Percentiles rank a stretch among this genome's conserved stretches.
Evolutionary conservation across 2,888 invertebrate genomes (phyloP).

Genomic region (Encarsia formosa): DNA sequence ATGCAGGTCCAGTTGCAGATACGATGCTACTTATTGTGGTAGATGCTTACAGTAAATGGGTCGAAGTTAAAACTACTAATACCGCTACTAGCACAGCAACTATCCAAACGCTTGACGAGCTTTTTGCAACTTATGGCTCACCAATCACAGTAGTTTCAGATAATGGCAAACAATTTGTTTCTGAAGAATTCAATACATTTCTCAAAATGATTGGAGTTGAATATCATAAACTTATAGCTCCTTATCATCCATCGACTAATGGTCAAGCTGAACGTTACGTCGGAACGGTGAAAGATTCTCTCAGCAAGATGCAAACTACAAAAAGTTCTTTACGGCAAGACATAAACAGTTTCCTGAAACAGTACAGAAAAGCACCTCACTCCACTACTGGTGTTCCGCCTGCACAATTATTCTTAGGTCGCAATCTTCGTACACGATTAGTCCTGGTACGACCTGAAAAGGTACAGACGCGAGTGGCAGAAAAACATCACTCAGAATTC

Average conservation of each 20-base stretch:
- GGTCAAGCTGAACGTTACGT: conserved; percentile 20
- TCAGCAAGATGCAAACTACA: conserved; percentile 4
- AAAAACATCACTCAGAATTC: no score
- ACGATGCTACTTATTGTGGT: conserved; percentile 6
- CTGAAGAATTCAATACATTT: conserved; percentile 19
- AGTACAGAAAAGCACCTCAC: conserved; percentile 22
- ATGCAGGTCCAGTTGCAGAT: conserved; percentile 4
- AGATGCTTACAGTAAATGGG: conserved; percentile 16
- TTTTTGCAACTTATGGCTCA: conserved; percentile 17
- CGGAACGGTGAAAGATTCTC: conserved; percentile 9
- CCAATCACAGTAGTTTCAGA: conserved; percentile 21
- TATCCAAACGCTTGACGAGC: conserved; percentile 7
- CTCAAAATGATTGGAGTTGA: conserved; percentile 2
- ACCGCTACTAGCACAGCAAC: conserved; percentile 5
- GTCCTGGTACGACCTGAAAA: no score
- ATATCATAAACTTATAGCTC: conserved; percentile 15
- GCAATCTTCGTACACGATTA: conserved; percentile 26
- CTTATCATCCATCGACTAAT: conserved; percentile 21
- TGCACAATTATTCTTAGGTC: conserved; percentile 28
- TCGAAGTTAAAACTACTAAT: conserved; percentile 11
- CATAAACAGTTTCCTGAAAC: conserved; percentile 14
- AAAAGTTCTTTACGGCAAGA: not conserved
- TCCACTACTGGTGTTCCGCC: conserved; percentile 29
- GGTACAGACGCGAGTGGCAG: no score
- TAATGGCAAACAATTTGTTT: conserved; percentile 24